These are phyloP conservation scores for Drosophila mauritiana DNA, from an alignment of 1,140 invertebrate genomes.

Conservation along the genomic window DNA sequence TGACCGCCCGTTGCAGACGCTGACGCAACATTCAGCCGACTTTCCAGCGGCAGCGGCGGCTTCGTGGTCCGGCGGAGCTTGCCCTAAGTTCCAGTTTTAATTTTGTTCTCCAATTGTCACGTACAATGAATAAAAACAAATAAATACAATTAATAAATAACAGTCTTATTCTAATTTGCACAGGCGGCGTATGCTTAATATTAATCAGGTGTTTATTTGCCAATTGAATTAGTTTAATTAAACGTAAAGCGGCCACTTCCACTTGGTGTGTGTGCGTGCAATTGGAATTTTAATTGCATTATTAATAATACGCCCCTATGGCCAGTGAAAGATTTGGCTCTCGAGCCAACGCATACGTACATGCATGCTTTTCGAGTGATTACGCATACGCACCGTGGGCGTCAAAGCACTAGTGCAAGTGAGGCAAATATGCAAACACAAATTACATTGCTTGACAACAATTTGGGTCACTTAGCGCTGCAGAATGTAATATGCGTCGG, in stretches of 20 bases:
- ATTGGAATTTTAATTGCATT: constrained; percentile 75
- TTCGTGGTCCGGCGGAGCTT: no score
- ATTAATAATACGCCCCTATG: constrained; percentile 52
- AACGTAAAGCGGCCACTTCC: constrained; percentile 52
- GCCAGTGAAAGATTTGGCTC: constrained; percentile 52
- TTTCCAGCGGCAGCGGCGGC: no score
- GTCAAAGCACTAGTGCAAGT: constrained; percentile 15
- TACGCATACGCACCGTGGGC: constrained; percentile 66
- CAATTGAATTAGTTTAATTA: constrained; percentile 78
- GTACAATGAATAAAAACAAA: no score
- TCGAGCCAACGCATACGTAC: constrained; percentile 17
- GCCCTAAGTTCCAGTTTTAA: no score
- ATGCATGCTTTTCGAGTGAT: constrained; percentile 15
- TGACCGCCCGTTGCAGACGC: no score
- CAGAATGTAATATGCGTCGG: constrained; percentile 69
- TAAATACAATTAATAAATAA: no score
- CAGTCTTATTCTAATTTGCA: no score
- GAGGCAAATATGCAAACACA: constrained; percentile 22
- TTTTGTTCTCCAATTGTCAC: no score
- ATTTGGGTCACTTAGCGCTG: constrained; percentile 75
- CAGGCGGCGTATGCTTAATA: constrained; percentile 35
- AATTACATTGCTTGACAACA: constrained; percentile 53
- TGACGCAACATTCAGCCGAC: no score
- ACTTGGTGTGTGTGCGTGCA: constrained; percentile 42
- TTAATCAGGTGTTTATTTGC: constrained; percentile 63